These are phyloP conservation scores for Ectemnius lituratus DNA, from an alignment of 2,888 invertebrate species.

Conservation along the genomic window DNA sequence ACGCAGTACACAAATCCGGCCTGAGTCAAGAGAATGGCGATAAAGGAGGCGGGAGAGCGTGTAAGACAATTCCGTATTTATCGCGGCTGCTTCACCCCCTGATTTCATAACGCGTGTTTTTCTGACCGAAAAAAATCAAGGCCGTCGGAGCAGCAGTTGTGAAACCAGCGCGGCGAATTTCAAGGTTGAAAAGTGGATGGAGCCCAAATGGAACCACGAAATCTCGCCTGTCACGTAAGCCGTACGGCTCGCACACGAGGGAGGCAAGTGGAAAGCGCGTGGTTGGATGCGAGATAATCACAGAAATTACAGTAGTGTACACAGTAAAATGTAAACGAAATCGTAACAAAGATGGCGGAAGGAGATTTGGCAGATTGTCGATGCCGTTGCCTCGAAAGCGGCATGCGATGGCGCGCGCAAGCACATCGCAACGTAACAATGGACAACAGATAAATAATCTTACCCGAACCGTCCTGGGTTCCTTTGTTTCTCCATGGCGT, in stretches of 20 bases:
- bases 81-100: conserved; percentile 17
- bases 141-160: conserved; percentile 55
- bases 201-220: neutral
- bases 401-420: conserved; percentile 1
- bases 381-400: conserved; percentile 27
- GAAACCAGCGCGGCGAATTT: conserved; percentile 46
- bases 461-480: conserved; percentile 38
- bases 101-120: conserved; percentile 59
- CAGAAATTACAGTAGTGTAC: conserved; percentile 46
- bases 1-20: no score
- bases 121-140: conserved; percentile 58
- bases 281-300: conserved; percentile 2
- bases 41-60: no score
- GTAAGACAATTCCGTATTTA: conserved; percentile 7
- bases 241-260: neutral
- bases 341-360: conserved; percentile 73
- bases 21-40: no score
- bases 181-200: conserved; percentile 16
- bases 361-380: conserved; percentile 59
- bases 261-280: neutral
- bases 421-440: neutral
- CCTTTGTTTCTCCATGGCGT: conserved; percentile 41
- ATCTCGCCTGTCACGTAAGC: neutral
- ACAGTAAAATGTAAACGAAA: conserved; percentile 61
- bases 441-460: conserved; percentile 29